Percentiles rank a stretch among this genome's conserved stretches.
Conservation (phyloP, 35 echinoderm and acorn worm genomes). For the Apostichopus parvimensis region DNA sequence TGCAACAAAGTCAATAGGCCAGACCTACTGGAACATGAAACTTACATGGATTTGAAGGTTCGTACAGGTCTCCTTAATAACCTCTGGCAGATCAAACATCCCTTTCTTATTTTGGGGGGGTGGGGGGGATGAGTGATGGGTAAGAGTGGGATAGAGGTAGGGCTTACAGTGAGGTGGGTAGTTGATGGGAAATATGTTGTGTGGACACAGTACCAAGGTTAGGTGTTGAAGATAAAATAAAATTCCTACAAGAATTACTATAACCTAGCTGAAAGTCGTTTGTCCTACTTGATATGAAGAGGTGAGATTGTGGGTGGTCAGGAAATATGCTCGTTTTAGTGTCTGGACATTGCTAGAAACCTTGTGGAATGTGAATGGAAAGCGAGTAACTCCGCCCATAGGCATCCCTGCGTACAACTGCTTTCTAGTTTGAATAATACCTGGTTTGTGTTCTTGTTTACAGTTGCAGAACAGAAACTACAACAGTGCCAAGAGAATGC, state of each 20-base stretch:
- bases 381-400: too few species aligned
- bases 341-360: too few species aligned
- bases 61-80: background rate
- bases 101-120: background rate
- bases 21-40: slow-evolving; percentile 55
- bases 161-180: background rate
- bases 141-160: background rate
- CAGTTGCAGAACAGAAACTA: slow-evolving; percentile 32
- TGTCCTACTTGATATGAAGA: too few species aligned
- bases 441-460: background rate
- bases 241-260: too few species aligned
- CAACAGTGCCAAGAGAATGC: slow-evolving; percentile 13
- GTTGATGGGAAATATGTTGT: background rate
- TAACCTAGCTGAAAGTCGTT: too few species aligned
- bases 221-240: too few species aligned
- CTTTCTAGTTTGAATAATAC: too few species aligned
- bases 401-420: too few species aligned
- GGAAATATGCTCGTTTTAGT: too few species aligned
- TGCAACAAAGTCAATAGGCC: slow-evolving; percentile 67
- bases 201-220: too few species aligned
- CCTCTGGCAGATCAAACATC: background rate
- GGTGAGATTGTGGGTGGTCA: too few species aligned
- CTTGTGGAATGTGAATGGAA: too few species aligned
- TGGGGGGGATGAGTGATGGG: background rate
- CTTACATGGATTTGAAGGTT: slow-evolving; percentile 78